These are phyloP conservation scores for Phrynocephalus vlangalii DNA, from an alignment of 2,797 vertebrate species.

Conservation along the genomic window DNA sequence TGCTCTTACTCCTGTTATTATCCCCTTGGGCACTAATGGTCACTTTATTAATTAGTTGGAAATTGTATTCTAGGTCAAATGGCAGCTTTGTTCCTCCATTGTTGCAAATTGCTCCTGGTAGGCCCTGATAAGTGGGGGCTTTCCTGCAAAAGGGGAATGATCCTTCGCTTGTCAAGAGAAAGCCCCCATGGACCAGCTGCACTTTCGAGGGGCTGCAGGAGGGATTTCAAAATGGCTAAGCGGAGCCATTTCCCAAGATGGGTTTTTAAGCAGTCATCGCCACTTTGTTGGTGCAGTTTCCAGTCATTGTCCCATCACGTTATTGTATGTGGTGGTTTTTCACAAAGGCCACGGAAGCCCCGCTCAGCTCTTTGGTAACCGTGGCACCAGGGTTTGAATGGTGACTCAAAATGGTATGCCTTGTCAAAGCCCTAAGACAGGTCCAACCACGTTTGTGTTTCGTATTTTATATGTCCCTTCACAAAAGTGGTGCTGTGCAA, in stretches of 20 bases:
- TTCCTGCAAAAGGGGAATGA: conserved; percentile 74
- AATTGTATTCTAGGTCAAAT: conserved; percentile 80
- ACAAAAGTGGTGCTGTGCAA: not conserved
- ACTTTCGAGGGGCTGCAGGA: conserved; percentile 63
- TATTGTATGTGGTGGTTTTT: conserved; percentile 62
- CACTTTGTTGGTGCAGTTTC: conserved; percentile 64
- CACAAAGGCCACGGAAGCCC: conserved; percentile 32
- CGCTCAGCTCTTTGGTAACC: conserved; percentile 20
- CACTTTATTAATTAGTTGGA: conserved; percentile 81
- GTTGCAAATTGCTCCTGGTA: conserved; percentile 77
- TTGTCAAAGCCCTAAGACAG: not conserved
- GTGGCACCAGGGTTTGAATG: conserved; percentile 42
- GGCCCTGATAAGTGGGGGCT: conserved; percentile 73
- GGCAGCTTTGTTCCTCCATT: conserved; percentile 75
- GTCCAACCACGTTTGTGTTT: not conserved
- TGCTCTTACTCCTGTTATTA: conserved; percentile 81
- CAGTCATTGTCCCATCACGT: conserved; percentile 57
- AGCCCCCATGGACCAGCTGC: conserved; percentile 73
- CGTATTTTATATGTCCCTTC: not conserved
- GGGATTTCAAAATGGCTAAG: conserved; percentile 66
- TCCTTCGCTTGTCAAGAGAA: conserved; percentile 76
- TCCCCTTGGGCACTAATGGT: conserved; percentile 79
- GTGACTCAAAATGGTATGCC: conserved; percentile 4
- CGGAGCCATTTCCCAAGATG: conserved; percentile 64
- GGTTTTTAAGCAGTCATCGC: conserved; percentile 71